Percentiles rank a stretch among this genome's conserved stretches.
These are phyloP conservation scores for Amphimallon solstitiale DNA, from an alignment of 2,888 invertebrate species.

Conservation along the genomic window DNA sequence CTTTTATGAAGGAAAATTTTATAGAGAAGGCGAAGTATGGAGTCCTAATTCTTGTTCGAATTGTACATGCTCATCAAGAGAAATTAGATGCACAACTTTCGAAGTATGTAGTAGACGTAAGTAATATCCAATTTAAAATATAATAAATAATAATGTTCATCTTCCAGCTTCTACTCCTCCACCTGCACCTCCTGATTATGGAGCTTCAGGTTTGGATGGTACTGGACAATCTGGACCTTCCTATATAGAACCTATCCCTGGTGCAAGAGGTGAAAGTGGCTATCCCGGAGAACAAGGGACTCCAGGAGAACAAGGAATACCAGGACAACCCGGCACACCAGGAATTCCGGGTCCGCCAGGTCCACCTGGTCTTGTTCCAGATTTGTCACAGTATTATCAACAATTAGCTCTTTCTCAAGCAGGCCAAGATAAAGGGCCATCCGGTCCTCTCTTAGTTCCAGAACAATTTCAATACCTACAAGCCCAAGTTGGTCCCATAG, in stretches of 20 bases:
- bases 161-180: conserved; percentile 40
- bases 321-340: conserved; percentile 71
- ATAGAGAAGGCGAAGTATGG: conserved; percentile 76
- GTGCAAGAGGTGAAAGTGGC: conserved; percentile 67
- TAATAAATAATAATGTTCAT: background rate
- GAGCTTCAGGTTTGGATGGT: conserved; percentile 37
- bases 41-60: conserved; percentile 75
- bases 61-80: conserved; percentile 76
- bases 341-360: conserved; percentile 74
- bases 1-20: conserved; percentile 69
- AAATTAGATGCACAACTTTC: conserved; percentile 67
- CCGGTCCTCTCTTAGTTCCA: conserved; percentile 64
- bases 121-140: background rate
- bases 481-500: conserved; percentile 82
- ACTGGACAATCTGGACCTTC: conserved; percentile 36
- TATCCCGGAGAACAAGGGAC: conserved; percentile 68
- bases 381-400: conserved; percentile 79
- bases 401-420: conserved; percentile 77
- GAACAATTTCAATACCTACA: conserved; percentile 81
- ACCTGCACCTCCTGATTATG: conserved; percentile 45
- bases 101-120: conserved; percentile 62
- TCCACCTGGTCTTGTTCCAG: conserved; percentile 75
- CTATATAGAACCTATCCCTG: conserved; percentile 51
- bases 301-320: conserved; percentile 70
- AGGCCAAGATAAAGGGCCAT: conserved; percentile 81